Percentiles rank a stretch among this genome's conserved stretches.
Conservation (phyloP, 2,113 vertebrate species). For the Stictonetta naevosa region DNA sequence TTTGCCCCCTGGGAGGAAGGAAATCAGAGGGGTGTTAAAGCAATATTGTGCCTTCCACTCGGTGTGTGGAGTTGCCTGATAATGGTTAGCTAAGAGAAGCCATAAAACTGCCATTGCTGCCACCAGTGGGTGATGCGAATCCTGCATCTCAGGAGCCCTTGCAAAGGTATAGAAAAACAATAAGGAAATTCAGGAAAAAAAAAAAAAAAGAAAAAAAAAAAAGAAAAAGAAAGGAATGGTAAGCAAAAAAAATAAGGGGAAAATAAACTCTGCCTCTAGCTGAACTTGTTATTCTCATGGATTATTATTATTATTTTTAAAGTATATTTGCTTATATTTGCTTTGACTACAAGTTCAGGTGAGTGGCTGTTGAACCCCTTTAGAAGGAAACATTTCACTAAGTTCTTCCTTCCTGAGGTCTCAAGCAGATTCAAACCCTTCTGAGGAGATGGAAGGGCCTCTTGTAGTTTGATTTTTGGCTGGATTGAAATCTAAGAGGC, state of each 20-base stretch:
- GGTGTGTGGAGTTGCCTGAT: background rate
- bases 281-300: background rate
- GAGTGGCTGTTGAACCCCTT: background rate
- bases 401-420: background rate
- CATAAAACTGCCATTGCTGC: slow-evolving; percentile 46
- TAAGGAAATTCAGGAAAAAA: background rate
- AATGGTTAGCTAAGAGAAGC: slow-evolving; percentile 44
- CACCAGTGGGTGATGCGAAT: slow-evolving; percentile 14
- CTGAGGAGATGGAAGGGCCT: background rate
- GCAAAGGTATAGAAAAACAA: background rate
- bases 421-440: background rate
- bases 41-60: slow-evolving; percentile 56
- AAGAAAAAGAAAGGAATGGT: background rate
- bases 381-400: background rate
- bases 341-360: background rate
- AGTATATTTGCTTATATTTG: background rate
- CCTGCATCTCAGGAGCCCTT: background rate
- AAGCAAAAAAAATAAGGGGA: background rate
- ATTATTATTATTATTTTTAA: background rate
- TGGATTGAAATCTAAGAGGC: background rate
- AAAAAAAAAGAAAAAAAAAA: background rate
- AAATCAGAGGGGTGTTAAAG: slow-evolving; percentile 74
- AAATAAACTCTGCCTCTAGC: background rate
- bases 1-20: slow-evolving; percentile 67
- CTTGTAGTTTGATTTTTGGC: background rate